Base-by-base conservation (phyloP, 1,140 invertebrate species). In the Habropoda laboriosa region DNA sequence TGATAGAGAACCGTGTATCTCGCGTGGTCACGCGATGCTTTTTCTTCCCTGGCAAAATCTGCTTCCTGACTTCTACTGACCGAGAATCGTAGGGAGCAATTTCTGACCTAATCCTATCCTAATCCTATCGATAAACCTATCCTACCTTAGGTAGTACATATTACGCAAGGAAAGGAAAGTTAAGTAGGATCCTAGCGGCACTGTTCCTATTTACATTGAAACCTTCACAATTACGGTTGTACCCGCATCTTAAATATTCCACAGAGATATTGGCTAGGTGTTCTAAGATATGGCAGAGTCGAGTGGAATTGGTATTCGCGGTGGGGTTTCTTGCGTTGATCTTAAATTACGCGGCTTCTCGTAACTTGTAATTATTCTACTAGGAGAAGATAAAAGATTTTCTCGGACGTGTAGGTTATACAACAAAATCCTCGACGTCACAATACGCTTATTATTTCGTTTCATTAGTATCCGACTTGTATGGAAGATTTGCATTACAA, bases 111-210 rank as follows among this genome's bases (percentile, higher is more conserved):
- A 21, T 42, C 27, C 30, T 60, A 67, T 70, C 40, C 47, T n/a
- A n/a, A n/a, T n/a, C n/a, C n/a, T n/a, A n/a, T 42, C 47, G 27
- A 63, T 71, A 68, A 64, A 57, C 30, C 27, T 57, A 49, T 47
- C 57, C 47, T 45, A 63, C 32, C 32, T n/a, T n/a, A n/a, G n/a
- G n/a, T n/a, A n/a, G n/a, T 30, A 42, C 10, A 24, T 40, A 40
- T 78, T 61, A 40, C 21, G 42, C 55, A 61, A 78, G 45, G 32
- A 61, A 63, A 70, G 24, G 74, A 77, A 77, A 77, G 61, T 67
- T 21, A 10, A 45, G 6, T 27, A 6, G 18, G 21, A 45, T 58
- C 6, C 38, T 27, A 21, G 51, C n/a, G 6, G n/a, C 16, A 73
- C 49, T 73, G 71, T 74, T 49, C 57, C 5, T n/a, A 27, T 64